Conservation (phyloP, 2,888 invertebrate genomes). For the Acleris holmiana region DNA sequence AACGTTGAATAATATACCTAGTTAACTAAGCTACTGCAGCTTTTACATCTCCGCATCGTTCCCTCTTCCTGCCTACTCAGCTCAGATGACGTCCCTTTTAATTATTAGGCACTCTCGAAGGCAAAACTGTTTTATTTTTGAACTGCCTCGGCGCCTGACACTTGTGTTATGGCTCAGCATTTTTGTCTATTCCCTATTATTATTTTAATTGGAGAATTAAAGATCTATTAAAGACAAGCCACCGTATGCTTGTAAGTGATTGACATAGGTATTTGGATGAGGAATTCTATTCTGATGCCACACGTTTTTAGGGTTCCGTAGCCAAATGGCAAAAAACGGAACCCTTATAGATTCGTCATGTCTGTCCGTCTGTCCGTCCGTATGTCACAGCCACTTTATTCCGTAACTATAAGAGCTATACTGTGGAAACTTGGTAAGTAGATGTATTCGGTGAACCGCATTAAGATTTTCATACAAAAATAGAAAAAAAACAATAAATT, state of each 20-base stretch:
- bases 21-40: not conserved
- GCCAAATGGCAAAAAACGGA: no score
- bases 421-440: no score
- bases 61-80: conserved; percentile 38
- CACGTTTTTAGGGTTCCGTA: no score
- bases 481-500: no score
- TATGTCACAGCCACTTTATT: no score
- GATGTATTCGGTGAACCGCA: no score
- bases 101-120: conserved; percentile 44
- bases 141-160: conserved; percentile 31
- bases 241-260: conserved; percentile 22
- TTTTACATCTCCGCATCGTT: conserved; percentile 5
- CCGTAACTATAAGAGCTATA: no score
- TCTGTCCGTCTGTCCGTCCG: no score
- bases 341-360: no score
- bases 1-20: no score
- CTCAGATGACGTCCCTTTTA: conserved; percentile 49
- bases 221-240: conserved; percentile 29
- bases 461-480: no score
- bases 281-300: not conserved
- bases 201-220: conserved; percentile 35
- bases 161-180: conserved; percentile 25
- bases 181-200: conserved; percentile 33
- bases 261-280: conserved; percentile 25
- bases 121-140: conserved; percentile 38